These are phyloP conservation scores for Caenorhabditis panamensis DNA, from an alignment of 2,888 invertebrate species.

Conservation along the genomic window DNA sequence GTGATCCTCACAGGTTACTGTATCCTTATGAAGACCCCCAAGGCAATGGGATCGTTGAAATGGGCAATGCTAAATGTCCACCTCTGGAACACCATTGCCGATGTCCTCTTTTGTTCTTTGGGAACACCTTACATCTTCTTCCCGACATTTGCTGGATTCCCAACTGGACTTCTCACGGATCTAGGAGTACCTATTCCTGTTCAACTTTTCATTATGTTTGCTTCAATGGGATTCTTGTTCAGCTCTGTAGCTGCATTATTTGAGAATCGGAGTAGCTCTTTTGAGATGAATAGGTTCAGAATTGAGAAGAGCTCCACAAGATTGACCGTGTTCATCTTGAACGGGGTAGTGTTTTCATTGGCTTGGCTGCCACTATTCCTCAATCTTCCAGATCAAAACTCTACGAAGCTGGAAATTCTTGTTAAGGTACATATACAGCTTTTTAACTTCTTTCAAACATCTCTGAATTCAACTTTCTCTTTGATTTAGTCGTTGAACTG, in stretches of 20 bases:
- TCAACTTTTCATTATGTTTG: background rate
- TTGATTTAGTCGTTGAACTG: background rate
- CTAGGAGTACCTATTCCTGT: background rate
- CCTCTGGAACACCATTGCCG: background rate
- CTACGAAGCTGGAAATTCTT: too few species aligned
- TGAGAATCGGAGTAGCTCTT: background rate
- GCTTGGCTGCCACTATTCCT: too few species aligned
- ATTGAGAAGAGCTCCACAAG: background rate
- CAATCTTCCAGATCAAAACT: too few species aligned
- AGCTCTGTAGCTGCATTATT: background rate
- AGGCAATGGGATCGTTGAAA: background rate
- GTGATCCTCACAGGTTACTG: background rate
- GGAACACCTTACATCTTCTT: background rate
- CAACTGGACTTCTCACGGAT: background rate
- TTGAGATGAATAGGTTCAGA: background rate
- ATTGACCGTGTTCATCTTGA: background rate
- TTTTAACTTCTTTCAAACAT: too few species aligned
- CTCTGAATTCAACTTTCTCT: too few species aligned
- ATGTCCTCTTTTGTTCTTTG: background rate
- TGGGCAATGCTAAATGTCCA: background rate
- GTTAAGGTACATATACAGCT: background rate
- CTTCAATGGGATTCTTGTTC: background rate
- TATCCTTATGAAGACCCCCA: slow-evolving; percentile 1
- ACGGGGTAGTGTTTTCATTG: too few species aligned
- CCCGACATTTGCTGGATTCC: background rate